These are phyloP conservation scores for Schizopygopsis malacanthus DNA, from an alignment of 2,797 vertebrate species.

Conservation along the genomic window DNA sequence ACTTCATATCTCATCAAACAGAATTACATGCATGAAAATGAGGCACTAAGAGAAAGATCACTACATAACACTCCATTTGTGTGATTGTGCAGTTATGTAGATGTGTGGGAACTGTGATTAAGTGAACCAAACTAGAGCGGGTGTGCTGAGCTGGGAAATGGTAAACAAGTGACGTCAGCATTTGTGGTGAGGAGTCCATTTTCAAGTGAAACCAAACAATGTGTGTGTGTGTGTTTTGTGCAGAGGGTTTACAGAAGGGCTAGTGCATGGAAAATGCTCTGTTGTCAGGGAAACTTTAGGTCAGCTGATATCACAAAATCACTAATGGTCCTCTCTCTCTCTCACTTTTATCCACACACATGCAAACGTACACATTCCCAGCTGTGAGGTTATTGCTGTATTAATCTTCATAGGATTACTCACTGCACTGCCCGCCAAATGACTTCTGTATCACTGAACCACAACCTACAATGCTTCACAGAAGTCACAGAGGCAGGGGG, in stretches of 20 bases:
- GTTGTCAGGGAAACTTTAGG: conserved; percentile 2
- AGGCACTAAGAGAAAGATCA: conserved; percentile 17
- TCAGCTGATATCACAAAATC: conserved; percentile 13
- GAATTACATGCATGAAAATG: not conserved
- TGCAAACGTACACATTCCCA: not conserved
- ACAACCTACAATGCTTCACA: conserved; percentile 25
- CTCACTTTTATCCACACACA: not conserved
- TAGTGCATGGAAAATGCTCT: not conserved
- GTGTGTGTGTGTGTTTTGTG: not conserved
- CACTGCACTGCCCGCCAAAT: conserved; percentile 31
- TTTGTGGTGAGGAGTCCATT: conserved; percentile 69
- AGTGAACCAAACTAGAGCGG: conserved; percentile 61
- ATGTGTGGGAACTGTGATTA: conserved; percentile 57
- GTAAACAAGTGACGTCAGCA: conserved; percentile 82
- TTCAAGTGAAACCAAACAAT: conserved; percentile 37
- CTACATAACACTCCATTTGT: conserved; percentile 74
- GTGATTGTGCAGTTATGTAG: conserved; percentile 59
- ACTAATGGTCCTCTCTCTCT: not conserved
- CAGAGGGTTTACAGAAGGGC: not conserved
- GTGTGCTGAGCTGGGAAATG: conserved; percentile 66
- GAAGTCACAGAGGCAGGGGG: conserved; percentile 4
- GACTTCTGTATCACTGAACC: conserved; percentile 49
- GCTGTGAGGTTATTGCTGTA: conserved; percentile 5
- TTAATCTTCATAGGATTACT: conserved; percentile 28
- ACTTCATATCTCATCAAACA: not conserved